phyloP scores from a whole-genome alignment of 2,113 vertebrate genomes.

The Dipodomys spectabilis region DNA sequence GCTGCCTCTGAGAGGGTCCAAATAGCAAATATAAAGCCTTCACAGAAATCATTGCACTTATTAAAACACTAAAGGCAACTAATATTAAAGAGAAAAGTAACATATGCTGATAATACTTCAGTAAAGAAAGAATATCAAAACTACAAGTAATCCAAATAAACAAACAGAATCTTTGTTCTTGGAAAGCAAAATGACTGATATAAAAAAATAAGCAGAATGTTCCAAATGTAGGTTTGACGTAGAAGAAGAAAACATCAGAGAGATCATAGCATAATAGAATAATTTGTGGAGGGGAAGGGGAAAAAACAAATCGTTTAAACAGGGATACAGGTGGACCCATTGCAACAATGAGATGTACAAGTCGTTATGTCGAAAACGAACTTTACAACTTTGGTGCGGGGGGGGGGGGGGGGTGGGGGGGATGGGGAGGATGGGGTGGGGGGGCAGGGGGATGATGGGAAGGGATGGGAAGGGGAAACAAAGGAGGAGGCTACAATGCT shows the following conservation, averaged over 20 bases:
- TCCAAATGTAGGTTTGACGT: no score
- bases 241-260: neutral
- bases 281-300: no score
- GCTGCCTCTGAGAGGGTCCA: neutral
- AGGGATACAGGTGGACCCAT: no score
- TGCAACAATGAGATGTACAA: no score
- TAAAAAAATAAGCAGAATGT: neutral
- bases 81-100: neutral
- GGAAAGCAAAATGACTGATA: neutral
- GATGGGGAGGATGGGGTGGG: no score
- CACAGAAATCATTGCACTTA: neutral
- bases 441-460: no score
- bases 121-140: neutral
- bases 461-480: no score
- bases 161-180: neutral
- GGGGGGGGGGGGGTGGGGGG: accelerated
- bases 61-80: neutral
- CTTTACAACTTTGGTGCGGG: no score
- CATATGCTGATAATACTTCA: neutral
- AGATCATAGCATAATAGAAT: neutral
- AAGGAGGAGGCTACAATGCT: no score
- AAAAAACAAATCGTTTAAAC: no score
- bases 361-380: no score
- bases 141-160: neutral
- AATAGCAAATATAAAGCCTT: neutral